Conservation (phyloP, 2,888 invertebrate genomes). For the Aspidiotus destructor region DNA sequence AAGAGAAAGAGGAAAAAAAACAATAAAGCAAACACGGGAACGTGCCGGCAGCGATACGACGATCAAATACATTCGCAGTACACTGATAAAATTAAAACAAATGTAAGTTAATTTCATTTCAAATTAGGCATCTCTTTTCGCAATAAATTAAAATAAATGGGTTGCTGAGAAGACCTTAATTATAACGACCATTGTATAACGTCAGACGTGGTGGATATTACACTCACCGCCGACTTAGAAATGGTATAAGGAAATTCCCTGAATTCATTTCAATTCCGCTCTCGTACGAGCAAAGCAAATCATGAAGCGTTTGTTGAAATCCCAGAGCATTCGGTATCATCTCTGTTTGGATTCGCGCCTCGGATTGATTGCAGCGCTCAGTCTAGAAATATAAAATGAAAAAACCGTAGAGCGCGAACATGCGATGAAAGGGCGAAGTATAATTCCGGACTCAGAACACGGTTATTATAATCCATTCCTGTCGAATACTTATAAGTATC, state of each 20-base stretch:
- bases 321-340: conserved; percentile 27
- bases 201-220: conserved; percentile 22
- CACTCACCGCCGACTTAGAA: conserved; percentile 17
- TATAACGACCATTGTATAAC: conserved; percentile 31
- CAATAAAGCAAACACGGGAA: background rate
- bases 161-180: conserved; percentile 30
- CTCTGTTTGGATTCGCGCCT: conserved; percentile 31
- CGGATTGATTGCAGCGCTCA: conserved; percentile 29
- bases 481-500: too few relatives aligned
- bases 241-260: conserved; percentile 25
- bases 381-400: conserved; percentile 2
- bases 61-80: background rate
- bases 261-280: conserved; percentile 30
- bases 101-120: conserved; percentile 32
- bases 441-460: too few relatives aligned
- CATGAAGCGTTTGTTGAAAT: conserved; percentile 32
- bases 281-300: conserved; percentile 30
- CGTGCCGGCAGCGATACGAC: conserved; percentile 3
- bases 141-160: conserved; percentile 31
- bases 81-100: conserved; percentile 26
- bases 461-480: too few relatives aligned
- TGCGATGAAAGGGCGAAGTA: too few relatives aligned
- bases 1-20: too few relatives aligned
- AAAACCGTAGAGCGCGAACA: too few relatives aligned
- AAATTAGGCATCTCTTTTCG: conserved; percentile 31